Base-by-base conservation (phyloP, 2,113 vertebrate genomes). In the Lichenostomus cassidix region DNA sequence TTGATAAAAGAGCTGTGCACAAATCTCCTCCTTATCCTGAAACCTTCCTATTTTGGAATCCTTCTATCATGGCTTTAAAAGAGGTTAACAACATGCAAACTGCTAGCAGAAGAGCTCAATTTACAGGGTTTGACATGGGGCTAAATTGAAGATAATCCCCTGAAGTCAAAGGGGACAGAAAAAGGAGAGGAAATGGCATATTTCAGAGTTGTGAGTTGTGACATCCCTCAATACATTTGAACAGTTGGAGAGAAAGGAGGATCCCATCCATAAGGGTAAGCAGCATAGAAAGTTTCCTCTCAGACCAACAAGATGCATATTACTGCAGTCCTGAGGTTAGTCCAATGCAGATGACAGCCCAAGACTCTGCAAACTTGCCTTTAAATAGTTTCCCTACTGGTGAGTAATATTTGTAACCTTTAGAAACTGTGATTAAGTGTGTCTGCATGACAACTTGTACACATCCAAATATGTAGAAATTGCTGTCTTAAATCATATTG, bases 371-470 rank as follows among this genome's bases (percentile, higher is more conserved):
- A 82, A 60, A 84, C 24, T 42, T 47, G 46, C 15, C 6, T 37
- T 8, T 0, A 60, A 60, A 47, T 12, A 53, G 8, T 64, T 59
- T 67, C 35, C 21, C n/a, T 60, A 20, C 17, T 31, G 37, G 49
- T 82, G 82, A 87, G 49, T 64, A 79, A 53, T 87, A 83, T 49
- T 64, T 75, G 39, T 79, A 91, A 76, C 58, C 74, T 96, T 93
- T 58, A 95, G 49, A 83, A 91, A 49, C n/a, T 3, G 15, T 47
- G 79, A 68, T 56, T 71, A 77, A 92, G 19, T 35, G 49, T 55
- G 28, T 22, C 22, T 65, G 63, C 39, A 16, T 0, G 14, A n/a
- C 41, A 88, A 62, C 53, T 77, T 53, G 23, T 58, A 62, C 3
- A 0, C 33, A 76, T 76, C 75, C 70, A 62, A 73, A 94, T 23